Evolutionary conservation across 2,888 invertebrate species (phyloP), one percentile per base, ranked within the genome.

Genomic region (Trissolcus japonicus): DNA sequence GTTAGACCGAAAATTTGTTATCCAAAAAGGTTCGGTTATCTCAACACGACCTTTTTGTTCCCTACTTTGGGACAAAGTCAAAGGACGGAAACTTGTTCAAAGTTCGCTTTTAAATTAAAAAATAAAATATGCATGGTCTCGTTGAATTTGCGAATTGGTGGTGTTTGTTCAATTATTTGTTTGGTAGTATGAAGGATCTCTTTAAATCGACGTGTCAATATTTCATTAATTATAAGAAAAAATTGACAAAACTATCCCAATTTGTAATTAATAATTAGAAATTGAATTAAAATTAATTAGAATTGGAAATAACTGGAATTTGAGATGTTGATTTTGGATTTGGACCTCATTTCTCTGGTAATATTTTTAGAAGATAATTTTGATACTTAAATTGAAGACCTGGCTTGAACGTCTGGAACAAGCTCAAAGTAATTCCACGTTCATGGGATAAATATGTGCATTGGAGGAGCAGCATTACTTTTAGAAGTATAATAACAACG

Each of bases 401-500:
- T 35, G 50, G 43, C 35, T 56, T 56, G n/a, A 29, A 11, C 3
- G 13, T 56, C 35, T 48, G 48, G 29, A 56, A 56, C 40, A 25
- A 56, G 16, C 50, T 35, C 56, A 65, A 65, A 56, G 56, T 65
- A 65, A 65, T 65, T 56, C 50, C 25, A 65, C 56, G 35, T 65
- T 56, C 7, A 56, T n/a, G 65, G 55, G 50, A 65, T 56, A 50
- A 50, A 16, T 46, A 50, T 56, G 48, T 56, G 48, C 50, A 65
- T 35, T 35, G 9, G 50, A 43, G 14, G n/a, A 21, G 43, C 35
- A 11, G 50, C 17, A 21, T 65, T 56, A 65, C 65, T 65, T 65
- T 56, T 29, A 56, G 65, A 21, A 56, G 43, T 56, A 50, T 46
- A n/a, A n/a, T n/a, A 50, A 65, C 40, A 54, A 25, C 40, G 50